Percentiles rank a stretch among this genome's conserved stretches.
These are phyloP conservation scores for Clarias laeviceps DNA, from an alignment of 2,797 vertebrate species.

Conservation along the genomic window DNA sequence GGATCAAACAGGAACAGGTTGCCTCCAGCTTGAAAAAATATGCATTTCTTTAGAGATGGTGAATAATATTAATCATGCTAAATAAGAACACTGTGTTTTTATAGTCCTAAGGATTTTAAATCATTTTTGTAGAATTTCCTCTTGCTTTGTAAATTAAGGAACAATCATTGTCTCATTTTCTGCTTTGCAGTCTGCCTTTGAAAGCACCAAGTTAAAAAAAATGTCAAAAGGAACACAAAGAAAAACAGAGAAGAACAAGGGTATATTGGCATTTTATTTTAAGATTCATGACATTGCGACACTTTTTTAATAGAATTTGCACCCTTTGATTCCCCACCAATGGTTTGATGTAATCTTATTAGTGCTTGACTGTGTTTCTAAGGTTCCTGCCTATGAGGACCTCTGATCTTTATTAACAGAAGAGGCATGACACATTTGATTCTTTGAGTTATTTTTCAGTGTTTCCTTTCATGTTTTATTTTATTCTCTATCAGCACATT, in stretches of 20 bases:
- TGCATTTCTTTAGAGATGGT: not conserved
- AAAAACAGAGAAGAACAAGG: not conserved
- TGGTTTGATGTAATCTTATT: conserved; percentile 56
- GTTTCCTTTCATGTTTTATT: not conserved
- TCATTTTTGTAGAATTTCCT: not conserved
- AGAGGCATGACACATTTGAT: not conserved
- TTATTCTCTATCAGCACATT: conserved; percentile 6
- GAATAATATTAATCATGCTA: not conserved
- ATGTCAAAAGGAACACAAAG: not conserved
- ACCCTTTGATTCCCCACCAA: conserved; percentile 56
- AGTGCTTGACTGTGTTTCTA: conserved; percentile 37
- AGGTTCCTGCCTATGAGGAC: conserved; percentile 17
- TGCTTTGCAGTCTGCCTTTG: not conserved
- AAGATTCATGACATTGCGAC: conserved; percentile 12
- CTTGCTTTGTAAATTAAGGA: not conserved
- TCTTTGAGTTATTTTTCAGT: not conserved
- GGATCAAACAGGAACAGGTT: not conserved
- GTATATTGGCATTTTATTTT: not conserved
- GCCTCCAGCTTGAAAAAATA: not conserved
- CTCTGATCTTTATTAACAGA: conserved; percentile 2
- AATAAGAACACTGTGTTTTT: not conserved
- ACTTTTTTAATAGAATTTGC: conserved; percentile 54
- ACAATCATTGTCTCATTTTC: not conserved
- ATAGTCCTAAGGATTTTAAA: not conserved
- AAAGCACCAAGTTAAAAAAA: not conserved